These are phyloP conservation scores for Netelia inedita DNA, from an alignment of 2,888 invertebrate genomes.

Conservation along the genomic window DNA sequence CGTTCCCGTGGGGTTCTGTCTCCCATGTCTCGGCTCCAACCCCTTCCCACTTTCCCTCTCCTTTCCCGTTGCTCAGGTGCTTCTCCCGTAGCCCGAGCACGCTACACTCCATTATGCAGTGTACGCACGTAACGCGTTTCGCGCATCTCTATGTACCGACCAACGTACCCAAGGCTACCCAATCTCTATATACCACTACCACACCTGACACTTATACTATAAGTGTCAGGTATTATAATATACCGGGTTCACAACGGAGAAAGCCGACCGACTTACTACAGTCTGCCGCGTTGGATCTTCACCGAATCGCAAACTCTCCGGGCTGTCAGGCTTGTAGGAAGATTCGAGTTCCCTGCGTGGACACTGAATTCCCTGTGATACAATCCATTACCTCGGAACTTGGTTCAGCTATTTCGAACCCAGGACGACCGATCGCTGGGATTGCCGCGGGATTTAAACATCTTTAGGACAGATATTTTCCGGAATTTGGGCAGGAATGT, in stretches of 20 bases:
- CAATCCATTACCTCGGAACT: not conserved
- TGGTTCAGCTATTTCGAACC: too few species aligned
- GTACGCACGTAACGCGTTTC: constrained; percentile 73
- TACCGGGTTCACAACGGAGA: constrained; percentile 12
- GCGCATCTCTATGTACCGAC: constrained; percentile 60
- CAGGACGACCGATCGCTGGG: too few species aligned
- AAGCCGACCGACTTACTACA: constrained; percentile 32
- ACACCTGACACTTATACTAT: constrained; percentile 46
- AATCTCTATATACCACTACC: constrained; percentile 22
- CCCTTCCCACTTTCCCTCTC: constrained; percentile 5
- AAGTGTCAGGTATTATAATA: constrained; percentile 54
- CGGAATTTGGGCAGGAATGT: too few species aligned
- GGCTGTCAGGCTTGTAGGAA: not conserved
- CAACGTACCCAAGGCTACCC: constrained; percentile 34
- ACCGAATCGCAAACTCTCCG: not conserved
- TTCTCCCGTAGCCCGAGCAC: constrained; percentile 65
- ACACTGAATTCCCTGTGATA: not conserved
- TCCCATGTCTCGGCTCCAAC: constrained; percentile 30
- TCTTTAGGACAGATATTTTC: too few species aligned
- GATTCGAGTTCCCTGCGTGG: not conserved
- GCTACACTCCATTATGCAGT: constrained; percentile 70
- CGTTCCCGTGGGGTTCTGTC: constrained; percentile 52
- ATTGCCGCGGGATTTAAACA: too few species aligned
- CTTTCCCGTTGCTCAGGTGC: constrained; percentile 52
- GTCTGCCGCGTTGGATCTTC: constrained; percentile 5